Evolutionary conservation across 2,888 invertebrate genomes (phyloP), one percentile per base, ranked within the genome.

Genomic region (Baronia brevicornis): DNA sequence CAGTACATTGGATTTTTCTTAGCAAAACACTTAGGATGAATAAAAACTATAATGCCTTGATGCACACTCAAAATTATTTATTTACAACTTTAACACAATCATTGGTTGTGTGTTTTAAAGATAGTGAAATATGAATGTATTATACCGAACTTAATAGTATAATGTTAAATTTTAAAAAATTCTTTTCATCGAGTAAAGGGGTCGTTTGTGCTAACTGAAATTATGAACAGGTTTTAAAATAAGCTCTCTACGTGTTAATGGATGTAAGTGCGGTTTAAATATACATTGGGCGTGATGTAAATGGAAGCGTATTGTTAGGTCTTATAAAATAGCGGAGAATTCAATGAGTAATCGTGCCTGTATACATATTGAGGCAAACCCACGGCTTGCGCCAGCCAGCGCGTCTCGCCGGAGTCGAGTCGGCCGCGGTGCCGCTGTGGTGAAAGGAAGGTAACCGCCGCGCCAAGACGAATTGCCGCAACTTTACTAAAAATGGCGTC

Each of bases 401-500:
- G 63, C 62, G 72, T 60, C 68, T 30, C 48, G 52, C 40, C 46
- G 48, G 44, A 40, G 46, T n/a, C 49, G 58, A 56, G 54, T 55
- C 64, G 70, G 69, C 65, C 71, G 59, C 69, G 66, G 62, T 60
- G 70, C 58, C 66, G 47, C 46, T 39, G 45, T 53, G 63, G 82
- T 82, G 80, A 82, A 79, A 82, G 80, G 80, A 67, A 79, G 79
- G 77, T 75, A 79, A 77, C 69, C 67, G 61, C 63, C 60, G 64
- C 60, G 54, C 58, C 62, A 70, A 73, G 65, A 70, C 61, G 60
- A 71, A 77, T 80, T 80, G 75, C 72, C 48, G 64, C 74, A 80
- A 79, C 75, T 66, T 65, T 57, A 70, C 73, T 71, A 78, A 78
- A 77, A 79, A 78, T 82, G 79, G 78, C 80, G 73, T 78, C 77